Percentiles rank a stretch among this genome's conserved stretches.
Conservation (phyloP, 2,888 invertebrate genomes). For the Nomada fabriciana region DNA sequence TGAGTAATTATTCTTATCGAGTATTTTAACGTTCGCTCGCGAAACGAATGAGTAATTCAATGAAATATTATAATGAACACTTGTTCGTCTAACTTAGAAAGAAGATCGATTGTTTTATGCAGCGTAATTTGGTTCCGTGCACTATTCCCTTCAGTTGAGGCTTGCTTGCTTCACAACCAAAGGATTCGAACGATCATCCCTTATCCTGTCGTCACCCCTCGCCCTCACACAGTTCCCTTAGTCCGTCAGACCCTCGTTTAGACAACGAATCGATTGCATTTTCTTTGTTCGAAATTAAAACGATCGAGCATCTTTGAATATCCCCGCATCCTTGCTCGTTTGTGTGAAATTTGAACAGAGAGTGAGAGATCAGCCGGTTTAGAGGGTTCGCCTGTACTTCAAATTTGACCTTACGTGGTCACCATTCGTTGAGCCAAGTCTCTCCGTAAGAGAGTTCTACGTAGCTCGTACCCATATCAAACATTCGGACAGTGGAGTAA, state of each 20-base stretch:
- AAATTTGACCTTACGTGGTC: neutral
- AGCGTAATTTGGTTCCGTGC: conserved; percentile 49
- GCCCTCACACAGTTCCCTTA: conserved; percentile 49
- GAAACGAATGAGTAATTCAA: neutral
- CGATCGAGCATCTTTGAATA: neutral
- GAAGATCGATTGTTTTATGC: neutral
- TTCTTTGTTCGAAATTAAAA: conserved; percentile 7
- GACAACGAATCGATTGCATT: conserved; percentile 6
- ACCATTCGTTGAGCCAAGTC: neutral
- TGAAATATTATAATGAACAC: neutral
- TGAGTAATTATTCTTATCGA: neutral
- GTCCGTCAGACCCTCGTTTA: conserved; percentile 40
- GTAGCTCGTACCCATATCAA: neutral
- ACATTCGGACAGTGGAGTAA: conserved; percentile 1
- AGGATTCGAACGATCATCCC: conserved; percentile 27
- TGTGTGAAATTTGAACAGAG: neutral
- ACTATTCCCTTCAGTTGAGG: conserved; percentile 45
- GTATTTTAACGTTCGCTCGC: neutral
- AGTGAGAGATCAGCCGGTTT: conserved; percentile 3
- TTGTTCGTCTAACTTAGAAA: neutral
- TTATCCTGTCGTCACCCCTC: neutral
- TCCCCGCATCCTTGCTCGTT: neutral
- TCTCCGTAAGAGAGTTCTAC: neutral
- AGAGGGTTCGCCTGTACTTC: neutral
- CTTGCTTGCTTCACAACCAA: conserved; percentile 37